A percentile compares a stretch with the other conserved stretches of the same genome.
Conservation (phyloP, 2,797 vertebrate species). For the Tadarida brasiliensis region DNA sequence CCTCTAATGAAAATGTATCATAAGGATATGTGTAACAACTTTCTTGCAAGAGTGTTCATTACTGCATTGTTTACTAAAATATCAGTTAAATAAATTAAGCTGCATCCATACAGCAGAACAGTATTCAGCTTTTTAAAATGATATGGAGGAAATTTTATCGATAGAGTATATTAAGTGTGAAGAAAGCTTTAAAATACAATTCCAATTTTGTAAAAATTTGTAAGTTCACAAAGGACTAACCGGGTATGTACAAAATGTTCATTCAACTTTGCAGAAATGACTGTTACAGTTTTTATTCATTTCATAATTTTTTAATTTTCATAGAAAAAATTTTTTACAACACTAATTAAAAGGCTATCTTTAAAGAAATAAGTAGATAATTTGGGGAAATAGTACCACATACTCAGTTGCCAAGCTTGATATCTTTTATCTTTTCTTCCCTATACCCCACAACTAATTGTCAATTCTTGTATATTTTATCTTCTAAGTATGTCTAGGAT, state of each 20-base stretch:
- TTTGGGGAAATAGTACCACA: neutral
- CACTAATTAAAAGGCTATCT: neutral
- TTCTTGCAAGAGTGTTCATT: neutral
- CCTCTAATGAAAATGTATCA: slow-evolving; percentile 35
- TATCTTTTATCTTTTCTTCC: neutral
- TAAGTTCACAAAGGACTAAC: neutral
- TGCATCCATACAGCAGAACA: neutral
- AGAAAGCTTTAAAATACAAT: slow-evolving; percentile 45
- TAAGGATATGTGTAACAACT: slow-evolving; percentile 1
- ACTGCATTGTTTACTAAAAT: slow-evolving; percentile 5
- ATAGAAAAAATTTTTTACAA: neutral
- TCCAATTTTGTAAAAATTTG: slow-evolving; percentile 2
- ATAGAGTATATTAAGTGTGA: neutral
- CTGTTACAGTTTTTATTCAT: slow-evolving; percentile 3
- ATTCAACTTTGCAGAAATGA: neutral
- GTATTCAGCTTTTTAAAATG: neutral
- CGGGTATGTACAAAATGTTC: neutral
- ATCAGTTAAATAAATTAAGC: neutral
- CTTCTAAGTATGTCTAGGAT: neutral
- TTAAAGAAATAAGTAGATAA: neutral
- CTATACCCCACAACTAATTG: neutral
- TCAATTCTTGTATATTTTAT: slow-evolving; percentile 16
- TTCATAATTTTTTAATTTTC: neutral
- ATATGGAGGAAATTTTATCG: slow-evolving; percentile 30
- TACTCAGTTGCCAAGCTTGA: neutral